Evolutionary conservation across 1,140 invertebrate genomes (phyloP), one percentile per base, ranked within the genome.

Genomic region (Hylaeus volcanicus): DNA sequence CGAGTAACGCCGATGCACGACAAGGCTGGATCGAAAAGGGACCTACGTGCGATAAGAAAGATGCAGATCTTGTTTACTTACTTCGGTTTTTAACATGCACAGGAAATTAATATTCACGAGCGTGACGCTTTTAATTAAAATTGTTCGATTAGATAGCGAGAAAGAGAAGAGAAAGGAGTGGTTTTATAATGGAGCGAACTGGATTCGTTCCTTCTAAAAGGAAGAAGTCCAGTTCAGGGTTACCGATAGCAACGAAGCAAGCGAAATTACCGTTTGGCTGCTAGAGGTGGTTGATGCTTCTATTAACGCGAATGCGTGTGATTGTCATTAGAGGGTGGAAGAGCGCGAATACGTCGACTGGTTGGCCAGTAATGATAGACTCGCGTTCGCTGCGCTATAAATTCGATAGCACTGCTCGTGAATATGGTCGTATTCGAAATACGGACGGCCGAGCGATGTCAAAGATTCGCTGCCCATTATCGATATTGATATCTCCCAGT

Each of bases 311-410:
- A 2, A 45, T 39, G 51, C 12, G 68, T 51, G 68, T 60, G 64
- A 76, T 69, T 60, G 76, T 55, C 58, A 53, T 70, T 78, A 66
- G 37, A 43, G 72, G 63, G 41, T 68, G 73, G 75, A 69, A 75
- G 79, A 75, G 63, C 64, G 72, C 55, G 64, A 68, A 53, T 80
- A 69, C 12, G n/a, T 37, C 37, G 79, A 45, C 53, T 45, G 64
- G 60, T 64, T 51, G 63, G 55, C n/a, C 72, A 41, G 56, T 75
- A 75, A 80, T 74, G 64, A 80, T 75, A 75, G 63, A 75, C 37
- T 43, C 64, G 55, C n/a, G 48, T 45, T 48, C 6, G 53, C 15
- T 37, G 39, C 53, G 53, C 37, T 68, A 61, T 68, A 80, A 80
- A 80, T 75, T 74, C 63, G 63, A 41, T 14, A 41, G 56, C n/a